Conservation (phyloP, 2,888 invertebrate genomes). For the Celastrina argiolus region DNA sequence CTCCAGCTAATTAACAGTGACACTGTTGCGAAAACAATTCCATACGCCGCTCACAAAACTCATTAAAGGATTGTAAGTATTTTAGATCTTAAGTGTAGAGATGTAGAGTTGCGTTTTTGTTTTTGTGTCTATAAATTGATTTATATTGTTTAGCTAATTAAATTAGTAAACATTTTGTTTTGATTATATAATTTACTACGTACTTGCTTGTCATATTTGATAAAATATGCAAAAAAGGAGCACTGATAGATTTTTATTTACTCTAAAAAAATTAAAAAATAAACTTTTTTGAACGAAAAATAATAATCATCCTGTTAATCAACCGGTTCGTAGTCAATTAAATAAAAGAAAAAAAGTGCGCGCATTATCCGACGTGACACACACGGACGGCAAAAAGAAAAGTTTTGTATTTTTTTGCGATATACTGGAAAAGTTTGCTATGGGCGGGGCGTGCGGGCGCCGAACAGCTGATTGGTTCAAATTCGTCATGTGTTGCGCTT, state of each 20-base stretch:
- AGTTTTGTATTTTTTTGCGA: conserved; percentile 55
- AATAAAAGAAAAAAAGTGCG: not conserved
- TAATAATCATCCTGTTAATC: not conserved
- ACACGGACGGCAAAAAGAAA: conserved; percentile 31
- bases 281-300: not conserved
- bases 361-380: conserved; percentile 21
- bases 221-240: not conserved
- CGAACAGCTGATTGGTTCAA: conserved; percentile 72
- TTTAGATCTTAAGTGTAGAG: conserved; percentile 23
- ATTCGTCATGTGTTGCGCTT: conserved; percentile 64
- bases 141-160: not conserved
- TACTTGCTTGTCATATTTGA: not conserved
- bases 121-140: not conserved
- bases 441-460: conserved; percentile 65
- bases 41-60: conserved; percentile 49
- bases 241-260: not conserved
- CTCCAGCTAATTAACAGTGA: conserved; percentile 72
- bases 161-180: not conserved
- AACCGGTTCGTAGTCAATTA: not conserved
- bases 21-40: conserved; percentile 71
- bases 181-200: not conserved
- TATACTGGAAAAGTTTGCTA: conserved; percentile 63
- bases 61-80: conserved; percentile 65
- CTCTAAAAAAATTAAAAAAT: not conserved
- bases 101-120: conserved; percentile 13